Evolutionary conservation across 2,797 vertebrate genomes (phyloP).

Genomic region (Gymnoscopelus microlampas): DNA sequence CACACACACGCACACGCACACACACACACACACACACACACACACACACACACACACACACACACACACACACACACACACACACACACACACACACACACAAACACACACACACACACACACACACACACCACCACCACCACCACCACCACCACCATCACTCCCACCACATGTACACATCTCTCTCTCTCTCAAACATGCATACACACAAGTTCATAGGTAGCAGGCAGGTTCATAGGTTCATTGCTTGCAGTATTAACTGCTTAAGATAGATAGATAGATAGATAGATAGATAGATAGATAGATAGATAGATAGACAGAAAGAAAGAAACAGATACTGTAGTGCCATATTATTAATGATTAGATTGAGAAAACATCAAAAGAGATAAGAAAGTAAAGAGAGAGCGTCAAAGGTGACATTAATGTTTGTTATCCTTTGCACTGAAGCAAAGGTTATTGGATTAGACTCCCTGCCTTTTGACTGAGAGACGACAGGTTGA

Average conservation of each 20-base stretch:
- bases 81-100: neutral
- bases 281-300: neutral
- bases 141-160: too few species aligned
- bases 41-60: conserved; percentile 3
- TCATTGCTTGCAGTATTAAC: conserved; percentile 23
- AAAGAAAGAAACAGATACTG: conserved; percentile 17
- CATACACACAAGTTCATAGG: too few species aligned
- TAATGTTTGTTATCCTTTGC: conserved; percentile 4
- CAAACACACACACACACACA: too few species aligned
- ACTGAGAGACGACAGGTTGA: conserved; percentile 21
- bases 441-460: conserved; percentile 43
- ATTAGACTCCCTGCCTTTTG: conserved; percentile 42
- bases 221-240: too few species aligned
- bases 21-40: neutral
- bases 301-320: conserved; percentile 33
- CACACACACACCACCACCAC: too few species aligned
- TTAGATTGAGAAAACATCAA: neutral
- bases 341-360: too few species aligned
- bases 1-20: conserved; percentile 1
- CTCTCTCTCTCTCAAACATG: neutral
- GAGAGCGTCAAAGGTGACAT: conserved; percentile 28
- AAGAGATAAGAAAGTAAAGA: conserved; percentile 38
- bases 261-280: conserved; percentile 17
- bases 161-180: neutral
- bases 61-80: conserved; percentile 9